These are phyloP conservation scores for Acanthosepion pharaonis DNA, from an alignment of 2,888 invertebrate species.

Conservation along the genomic window DNA sequence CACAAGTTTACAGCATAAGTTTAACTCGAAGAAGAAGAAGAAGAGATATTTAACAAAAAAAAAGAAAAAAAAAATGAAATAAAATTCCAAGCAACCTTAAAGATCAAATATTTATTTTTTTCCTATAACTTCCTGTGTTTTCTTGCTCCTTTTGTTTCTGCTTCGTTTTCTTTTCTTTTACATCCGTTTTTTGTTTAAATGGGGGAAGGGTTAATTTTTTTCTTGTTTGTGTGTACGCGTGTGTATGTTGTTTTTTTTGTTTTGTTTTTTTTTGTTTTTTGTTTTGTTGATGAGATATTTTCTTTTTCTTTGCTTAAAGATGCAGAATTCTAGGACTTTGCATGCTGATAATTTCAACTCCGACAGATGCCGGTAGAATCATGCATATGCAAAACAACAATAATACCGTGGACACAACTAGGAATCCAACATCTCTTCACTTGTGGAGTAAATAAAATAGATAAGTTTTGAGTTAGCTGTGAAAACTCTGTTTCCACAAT, in stretches of 20 bases:
- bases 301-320: background rate
- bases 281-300: background rate
- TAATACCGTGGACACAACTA: background rate
- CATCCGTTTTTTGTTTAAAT: background rate
- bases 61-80: background rate
- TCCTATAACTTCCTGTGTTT: background rate
- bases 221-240: background rate
- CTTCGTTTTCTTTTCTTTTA: background rate
- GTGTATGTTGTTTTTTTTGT: background rate
- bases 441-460: background rate
- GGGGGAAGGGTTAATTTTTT: background rate
- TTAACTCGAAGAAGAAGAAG: background rate
- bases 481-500: background rate
- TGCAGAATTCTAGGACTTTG: background rate
- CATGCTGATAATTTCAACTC: background rate
- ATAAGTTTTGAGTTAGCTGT: background rate
- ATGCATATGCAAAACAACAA: background rate
- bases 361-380: background rate
- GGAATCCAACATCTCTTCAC: background rate
- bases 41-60: background rate
- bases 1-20: background rate
- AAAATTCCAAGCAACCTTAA: background rate
- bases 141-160: no score
- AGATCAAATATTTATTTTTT: conserved; percentile 2
- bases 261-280: background rate